Evolutionary conservation across 2,888 invertebrate genomes (phyloP), one percentile per base, ranked within the genome.

Genomic region (Morpho deidamia): DNA sequence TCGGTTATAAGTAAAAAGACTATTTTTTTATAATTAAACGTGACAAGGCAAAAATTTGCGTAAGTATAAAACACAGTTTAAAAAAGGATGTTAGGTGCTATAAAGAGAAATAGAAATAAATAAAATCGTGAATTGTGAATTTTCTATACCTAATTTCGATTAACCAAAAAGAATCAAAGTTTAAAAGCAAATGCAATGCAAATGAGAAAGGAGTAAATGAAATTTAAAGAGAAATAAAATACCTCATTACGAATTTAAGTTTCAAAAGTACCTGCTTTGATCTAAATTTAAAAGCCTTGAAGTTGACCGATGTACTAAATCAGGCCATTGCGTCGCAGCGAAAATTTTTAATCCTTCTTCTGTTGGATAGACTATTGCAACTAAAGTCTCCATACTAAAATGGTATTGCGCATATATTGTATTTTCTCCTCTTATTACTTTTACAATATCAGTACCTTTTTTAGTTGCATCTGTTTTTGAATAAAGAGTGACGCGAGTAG

Each of bases 261-360:
- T 37, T 37, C 2, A n/a, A 37, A 56, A 63, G 67, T 73, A 92
- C 93, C 87, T 91, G 57, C 66, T 91, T 48, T 82, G 76, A 1
- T 90, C 86, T 11, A 93, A 72, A 2, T 81, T 84, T 3, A 93
- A 76, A 8, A 85, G 84, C 7, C 75, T 67, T 0, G 92, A 81
- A 14, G 92, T 79, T 2, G 87, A 77, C 34, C 74, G 63, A 65
- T 93, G 93, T 7, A 75, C 71, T 0, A 54, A 49, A 58, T 92
- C 91, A 59, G 92, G 83, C 76, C 83, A 91, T 64, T 94, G 94
- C 0, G 91, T 76, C 0, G 92, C 66, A 0, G 91, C 74, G 64
- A 85, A 91, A 0, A 94, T 89, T 45, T 92, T 91, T 55, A 94
- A 72, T 0, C 92, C 92, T 67, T 93, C 93, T 70, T 95, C 95